Base-by-base conservation (phyloP, 2,888 invertebrate genomes). In the Plebejus melissa region DNA sequence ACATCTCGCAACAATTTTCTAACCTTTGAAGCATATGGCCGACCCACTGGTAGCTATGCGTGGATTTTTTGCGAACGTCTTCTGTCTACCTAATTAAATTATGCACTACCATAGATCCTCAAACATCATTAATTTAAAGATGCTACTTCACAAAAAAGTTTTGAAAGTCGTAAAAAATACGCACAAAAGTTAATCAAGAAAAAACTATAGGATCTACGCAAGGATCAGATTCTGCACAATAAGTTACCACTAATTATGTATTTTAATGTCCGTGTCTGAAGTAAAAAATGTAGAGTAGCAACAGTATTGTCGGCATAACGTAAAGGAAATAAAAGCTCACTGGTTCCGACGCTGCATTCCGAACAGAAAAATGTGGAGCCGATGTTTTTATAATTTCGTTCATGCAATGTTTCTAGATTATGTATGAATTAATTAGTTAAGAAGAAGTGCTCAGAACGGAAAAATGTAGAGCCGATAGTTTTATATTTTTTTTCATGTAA, bases 241-340 rank as follows among this genome's bases (percentile, higher is more conserved):
- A 89, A 90, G 89, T 75, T 87, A 85, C 88, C 84, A 85, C 89
- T 91, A 91, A 93, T 93, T 91, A 91, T 86, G 88, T 90, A 88
- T 91, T 91, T 87, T 89, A 89, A 89, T 86, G 82, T 88, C 90
- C 90, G 89, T 91, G 89, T 90, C 89, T 83, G 81, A 87, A 90
- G 78, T 90, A 88, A 88, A 82, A 82, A 88, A 87, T 83, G 81
- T 85, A 85, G 86, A 86, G 84, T 84, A 86, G 85, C 82, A 83
- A 82, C 81, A 82, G 83, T 84, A 85, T 87, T 87, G 88, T 87
- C 87, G 86, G 88, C 84, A 82, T 83, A 83, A 82, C 79, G 84
- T 80, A 90, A 89, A 89, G 87, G 87, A 86, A 86, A 83, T 75
- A 70, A 69, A 70, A 41, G 70, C 75, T 57, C 57, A 36, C 79